Evolutionary conservation across 2,797 vertebrate genomes (phyloP).

Genomic region (Petrocephalus schoutedeni): DNA sequence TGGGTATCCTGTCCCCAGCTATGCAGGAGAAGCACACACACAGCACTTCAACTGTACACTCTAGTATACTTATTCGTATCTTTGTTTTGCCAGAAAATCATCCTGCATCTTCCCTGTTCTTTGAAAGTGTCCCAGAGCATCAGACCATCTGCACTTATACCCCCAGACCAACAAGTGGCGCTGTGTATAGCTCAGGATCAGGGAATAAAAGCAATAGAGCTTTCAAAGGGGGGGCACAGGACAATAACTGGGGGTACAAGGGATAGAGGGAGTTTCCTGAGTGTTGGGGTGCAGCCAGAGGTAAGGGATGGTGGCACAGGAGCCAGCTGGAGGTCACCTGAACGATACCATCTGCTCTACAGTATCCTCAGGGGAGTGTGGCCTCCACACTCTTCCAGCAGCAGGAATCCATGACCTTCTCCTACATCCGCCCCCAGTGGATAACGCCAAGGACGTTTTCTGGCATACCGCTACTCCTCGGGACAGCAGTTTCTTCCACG

Average conservation of each 20-base stretch:
- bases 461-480: background rate
- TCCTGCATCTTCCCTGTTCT: background rate
- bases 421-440: background rate
- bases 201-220: background rate
- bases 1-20: background rate
- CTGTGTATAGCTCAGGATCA: background rate
- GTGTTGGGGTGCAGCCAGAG: background rate
- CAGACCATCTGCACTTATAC: background rate
- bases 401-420: background rate
- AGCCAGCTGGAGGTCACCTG: background rate
- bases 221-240: background rate
- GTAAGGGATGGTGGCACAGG: background rate
- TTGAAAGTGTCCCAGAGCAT: background rate
- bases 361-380: background rate
- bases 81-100: background rate
- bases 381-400: background rate
- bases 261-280: background rate
- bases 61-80: background rate
- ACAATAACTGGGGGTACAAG: background rate
- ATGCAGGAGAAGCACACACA: background rate
- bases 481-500: background rate
- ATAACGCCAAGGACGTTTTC: background rate
- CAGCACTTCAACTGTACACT: background rate
- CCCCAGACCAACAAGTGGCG: background rate
- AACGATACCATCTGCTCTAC: background rate